Conservation (phyloP, 2,888 invertebrate species). For the Fragum sueziense region DNA sequence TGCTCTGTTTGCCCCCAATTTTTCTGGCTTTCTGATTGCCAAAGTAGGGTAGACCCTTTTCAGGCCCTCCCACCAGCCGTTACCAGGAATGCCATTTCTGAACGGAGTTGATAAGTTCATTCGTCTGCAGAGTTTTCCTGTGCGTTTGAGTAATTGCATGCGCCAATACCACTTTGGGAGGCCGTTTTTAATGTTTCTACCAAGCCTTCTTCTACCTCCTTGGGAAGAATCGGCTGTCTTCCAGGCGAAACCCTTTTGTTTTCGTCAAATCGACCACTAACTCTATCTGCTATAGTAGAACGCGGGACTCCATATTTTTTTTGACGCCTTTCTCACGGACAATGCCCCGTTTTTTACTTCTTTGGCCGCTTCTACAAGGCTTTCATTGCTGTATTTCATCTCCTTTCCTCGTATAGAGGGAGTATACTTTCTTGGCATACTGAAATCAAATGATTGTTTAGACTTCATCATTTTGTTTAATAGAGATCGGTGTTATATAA, state of each 20-base stretch:
- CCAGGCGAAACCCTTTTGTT: constrained; percentile 22
- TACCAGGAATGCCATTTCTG: constrained; percentile 28
- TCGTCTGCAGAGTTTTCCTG: constrained; percentile 14
- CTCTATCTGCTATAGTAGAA: constrained; percentile 38
- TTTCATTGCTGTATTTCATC: not conserved
- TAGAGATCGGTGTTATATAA: no score
- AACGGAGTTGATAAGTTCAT: constrained; percentile 7
- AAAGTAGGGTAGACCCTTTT: constrained; percentile 34
- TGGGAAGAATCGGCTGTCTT: constrained; percentile 35
- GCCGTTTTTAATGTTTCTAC: constrained; percentile 48
- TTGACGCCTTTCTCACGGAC: constrained; percentile 32
- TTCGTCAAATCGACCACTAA: constrained; percentile 22
- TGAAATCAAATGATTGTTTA: no score
- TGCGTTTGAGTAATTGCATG: constrained; percentile 13
- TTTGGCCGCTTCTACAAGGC: not conserved
- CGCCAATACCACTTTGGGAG: constrained; percentile 42
- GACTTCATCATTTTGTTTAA: no score
- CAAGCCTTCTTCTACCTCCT: constrained; percentile 35
- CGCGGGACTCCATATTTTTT: constrained; percentile 31
- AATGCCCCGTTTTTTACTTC: not conserved
- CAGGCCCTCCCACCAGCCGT: constrained; percentile 42
- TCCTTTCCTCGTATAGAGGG: constrained; percentile 2
- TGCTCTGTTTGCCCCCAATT: constrained; percentile 19
- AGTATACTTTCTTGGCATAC: constrained; percentile 8
- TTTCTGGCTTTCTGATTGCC: constrained; percentile 43